Percentiles rank a stretch among this genome's conserved stretches.
phyloP scores from a whole-genome alignment of 1,140 invertebrate genomes.

The Apis mellifera region DNA sequence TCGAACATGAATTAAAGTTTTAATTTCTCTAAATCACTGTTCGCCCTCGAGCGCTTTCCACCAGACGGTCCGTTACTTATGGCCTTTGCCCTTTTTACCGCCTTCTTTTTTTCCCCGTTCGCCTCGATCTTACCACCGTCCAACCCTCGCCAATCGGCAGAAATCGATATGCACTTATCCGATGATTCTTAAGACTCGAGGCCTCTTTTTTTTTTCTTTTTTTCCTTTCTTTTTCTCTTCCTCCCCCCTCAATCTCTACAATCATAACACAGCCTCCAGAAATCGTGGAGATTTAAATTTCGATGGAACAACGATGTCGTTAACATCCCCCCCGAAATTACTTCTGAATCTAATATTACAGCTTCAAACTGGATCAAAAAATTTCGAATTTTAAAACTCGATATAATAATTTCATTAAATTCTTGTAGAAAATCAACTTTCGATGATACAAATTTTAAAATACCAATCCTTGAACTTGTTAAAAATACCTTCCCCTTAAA shows the following conservation, averaged over 20 bases:
- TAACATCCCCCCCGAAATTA: background rate
- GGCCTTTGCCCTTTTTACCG: constrained; percentile 77
- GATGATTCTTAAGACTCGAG: constrained; percentile 64
- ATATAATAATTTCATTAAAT: too few species aligned
- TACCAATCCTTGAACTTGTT: too few species aligned
- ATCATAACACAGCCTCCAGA: constrained; percentile 51
- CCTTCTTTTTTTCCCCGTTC: constrained; percentile 69
- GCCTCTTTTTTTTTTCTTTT: constrained; percentile 28
- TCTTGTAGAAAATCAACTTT: too few species aligned
- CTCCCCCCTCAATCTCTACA: constrained; percentile 15
- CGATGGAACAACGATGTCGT: background rate
- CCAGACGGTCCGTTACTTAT: constrained; percentile 81
- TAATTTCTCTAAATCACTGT: constrained; percentile 82
- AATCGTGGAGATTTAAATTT: constrained; percentile 24
- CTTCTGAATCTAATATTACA: background rate
- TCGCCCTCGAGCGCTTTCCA: constrained; percentile 78
- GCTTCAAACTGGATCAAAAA: background rate
- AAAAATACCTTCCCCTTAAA: too few species aligned
- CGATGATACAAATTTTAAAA: too few species aligned
- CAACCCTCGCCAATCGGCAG: constrained; percentile 61
- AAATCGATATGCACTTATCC: constrained; percentile 76
- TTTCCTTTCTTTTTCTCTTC: constrained; percentile 8
- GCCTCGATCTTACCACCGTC: constrained; percentile 65
- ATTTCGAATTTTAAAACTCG: too few species aligned
- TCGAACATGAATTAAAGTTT: constrained; percentile 82